Evolutionary conservation across 2,797 vertebrate genomes (phyloP), one percentile per base, ranked within the genome.

Genomic region (Protonibea diacanthus): DNA sequence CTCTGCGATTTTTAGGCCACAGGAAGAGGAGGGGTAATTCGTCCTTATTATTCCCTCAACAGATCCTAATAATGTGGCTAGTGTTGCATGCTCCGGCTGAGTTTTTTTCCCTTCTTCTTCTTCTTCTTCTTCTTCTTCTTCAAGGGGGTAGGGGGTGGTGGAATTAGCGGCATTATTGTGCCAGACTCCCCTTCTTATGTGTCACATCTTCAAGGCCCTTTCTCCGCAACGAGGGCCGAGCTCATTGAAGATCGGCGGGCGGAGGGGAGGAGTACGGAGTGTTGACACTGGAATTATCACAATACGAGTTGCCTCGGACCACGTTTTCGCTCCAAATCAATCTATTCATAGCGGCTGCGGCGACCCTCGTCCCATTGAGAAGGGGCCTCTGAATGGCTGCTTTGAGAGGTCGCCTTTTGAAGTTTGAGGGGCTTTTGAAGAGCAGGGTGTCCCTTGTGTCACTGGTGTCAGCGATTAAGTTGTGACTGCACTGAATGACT

Each of bases 231-330:
- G 63, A 81, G 78, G 76, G 77, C 21, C 10, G 14, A 79, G 83
- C 76, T 80, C 73, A 66, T 64, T 62, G 68, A 51, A 65, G 71
- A 74, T 65, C 40, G 10, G 47, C 3, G 62, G 49, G 61, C 6
- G 18, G 65, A 49, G 67, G 58, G 66, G 74, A 40, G 64, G 73
- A 23, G 70, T 10, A 15, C 14, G 1, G 29, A 58, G 75, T 72
- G 90, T 88, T 84, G 88, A 91, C 90, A 83, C 75, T 73, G 73
- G 83, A 85, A 89, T 88, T 87, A 90, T 84, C 77, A 86, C 84
- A 86, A 89, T 87, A 61, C 65, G 13, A 78, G 80, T 79, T 6
- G 86, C 83, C 84, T 86, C 65, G 0, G 79, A 84, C 79, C 85
- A 78, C 78, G 42, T 83, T 82, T 82, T 86, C 25, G 53, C 82